Conservation (phyloP, 1,140 invertebrate species). For the Phenacoccus solenopsis region DNA sequence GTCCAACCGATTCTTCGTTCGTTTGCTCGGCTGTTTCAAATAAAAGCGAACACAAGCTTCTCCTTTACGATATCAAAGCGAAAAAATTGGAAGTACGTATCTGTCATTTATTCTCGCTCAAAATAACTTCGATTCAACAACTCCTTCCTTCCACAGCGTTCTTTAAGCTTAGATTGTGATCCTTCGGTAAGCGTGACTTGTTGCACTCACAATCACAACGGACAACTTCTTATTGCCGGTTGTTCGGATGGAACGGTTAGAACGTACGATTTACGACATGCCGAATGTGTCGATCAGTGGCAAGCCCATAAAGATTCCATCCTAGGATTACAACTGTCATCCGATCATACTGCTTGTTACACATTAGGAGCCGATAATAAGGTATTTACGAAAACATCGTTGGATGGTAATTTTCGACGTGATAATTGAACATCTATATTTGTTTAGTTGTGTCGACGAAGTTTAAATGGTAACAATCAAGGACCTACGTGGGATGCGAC, state of each 20-base stretch:
- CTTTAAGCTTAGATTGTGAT: slow-evolving; percentile 6
- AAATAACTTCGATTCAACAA: slow-evolving; percentile 19
- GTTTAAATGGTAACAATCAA: slow-evolving; percentile 26
- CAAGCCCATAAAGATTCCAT: slow-evolving; percentile 26
- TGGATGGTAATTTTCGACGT: not conserved
- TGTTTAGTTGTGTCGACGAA: slow-evolving; percentile 27
- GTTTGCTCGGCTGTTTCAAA: slow-evolving; percentile 40
- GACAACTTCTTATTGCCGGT: slow-evolving; percentile 48
- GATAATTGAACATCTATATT: no score
- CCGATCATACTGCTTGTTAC: slow-evolving; percentile 28
- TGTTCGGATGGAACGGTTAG: slow-evolving; percentile 46
- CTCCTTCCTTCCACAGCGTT: slow-evolving; percentile 6
- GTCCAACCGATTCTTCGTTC: slow-evolving; percentile 44
- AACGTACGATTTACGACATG: slow-evolving; percentile 43
- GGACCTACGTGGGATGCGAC: slow-evolving; percentile 24
- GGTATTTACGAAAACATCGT: slow-evolving; percentile 19
- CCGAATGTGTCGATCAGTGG: slow-evolving; percentile 42
- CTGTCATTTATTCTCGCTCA: slow-evolving; percentile 21
- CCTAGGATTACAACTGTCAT: slow-evolving; percentile 24
- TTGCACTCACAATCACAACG: slow-evolving; percentile 50
- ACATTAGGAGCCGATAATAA: slow-evolving; percentile 28
- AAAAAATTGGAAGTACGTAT: slow-evolving; percentile 41
- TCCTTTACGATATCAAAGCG: slow-evolving; percentile 48
- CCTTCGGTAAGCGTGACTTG: slow-evolving; percentile 30
- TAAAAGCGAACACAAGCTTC: slow-evolving; percentile 37